Evolutionary conservation across 2,888 invertebrate genomes (phyloP), one percentile per base, ranked within the genome.

Genomic region (Tiliacea aurago): DNA sequence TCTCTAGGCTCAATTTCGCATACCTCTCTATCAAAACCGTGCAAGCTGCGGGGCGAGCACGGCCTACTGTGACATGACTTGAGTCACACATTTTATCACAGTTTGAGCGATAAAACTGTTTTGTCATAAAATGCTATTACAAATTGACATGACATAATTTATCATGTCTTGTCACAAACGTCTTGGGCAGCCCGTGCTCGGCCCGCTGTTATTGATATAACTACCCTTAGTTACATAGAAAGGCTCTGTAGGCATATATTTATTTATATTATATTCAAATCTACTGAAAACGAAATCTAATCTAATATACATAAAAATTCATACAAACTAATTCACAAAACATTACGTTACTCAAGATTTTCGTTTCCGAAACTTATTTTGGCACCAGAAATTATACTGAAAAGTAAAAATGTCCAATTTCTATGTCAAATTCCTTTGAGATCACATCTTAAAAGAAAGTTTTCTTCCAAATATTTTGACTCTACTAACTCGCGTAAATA

Each of bases 361-460:
- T 59, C 83, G 66, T 82, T 78, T 58, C 65, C 68, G 73, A 78
- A 88, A 86, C 63, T 68, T 69, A 81, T 84, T 89, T 90, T 90
- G 90, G 90, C 90, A 90, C 89, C 84, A 87, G 87, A 87, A 89
- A 88, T 82, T 64, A 88, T 89, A 89, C 84, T 82, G 85, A 77
- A 83, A 75, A 78, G 74, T 84, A 78, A 80, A 71, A 78, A 75
- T 74, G 76, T 74, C 73, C 81, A 82, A 84, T 81, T 81, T 76
- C 67, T 81, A 75, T 85, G 83, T 86, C 75, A 84, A 77, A 84
- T 73, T 59, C 71, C 59, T 67, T 70, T 82, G 85, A 82, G 82
- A 82, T 82, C 85, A 82, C 65, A 81, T 76, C 59, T 81, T 76
- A 73, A 78, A 80, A 84, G 58, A 67, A 74, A 67, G 37, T 63